Evolutionary conservation across 2,797 vertebrate genomes (phyloP).

Genomic region (Hypotaenidia philippensis): DNA sequence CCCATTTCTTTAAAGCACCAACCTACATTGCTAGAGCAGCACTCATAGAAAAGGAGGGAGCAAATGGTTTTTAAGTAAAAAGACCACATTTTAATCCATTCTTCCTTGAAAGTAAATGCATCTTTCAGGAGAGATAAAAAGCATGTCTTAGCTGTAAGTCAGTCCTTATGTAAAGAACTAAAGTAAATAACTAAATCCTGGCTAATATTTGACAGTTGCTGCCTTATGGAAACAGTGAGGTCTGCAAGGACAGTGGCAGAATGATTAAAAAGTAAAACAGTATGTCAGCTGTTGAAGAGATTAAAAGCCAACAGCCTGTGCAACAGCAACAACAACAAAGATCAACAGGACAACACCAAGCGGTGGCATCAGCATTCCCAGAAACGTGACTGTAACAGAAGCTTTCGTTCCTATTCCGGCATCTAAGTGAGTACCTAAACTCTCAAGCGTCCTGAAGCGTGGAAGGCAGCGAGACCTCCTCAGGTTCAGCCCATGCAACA

Average conservation of each 20-base stretch:
- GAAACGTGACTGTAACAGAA: background rate
- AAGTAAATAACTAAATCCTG: constrained; percentile 27
- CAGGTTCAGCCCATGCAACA: background rate
- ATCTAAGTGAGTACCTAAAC: background rate
- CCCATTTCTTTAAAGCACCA: constrained; percentile 35
- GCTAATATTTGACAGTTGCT: constrained; percentile 24
- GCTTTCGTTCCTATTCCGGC: background rate
- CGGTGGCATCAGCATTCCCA: constrained; percentile 10
- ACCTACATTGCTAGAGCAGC: background rate
- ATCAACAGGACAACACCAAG: constrained; percentile 35
- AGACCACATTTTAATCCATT: constrained; percentile 51
- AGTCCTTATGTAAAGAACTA: constrained; percentile 49
- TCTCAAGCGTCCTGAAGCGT: background rate
- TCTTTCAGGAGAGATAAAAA: constrained; percentile 12
- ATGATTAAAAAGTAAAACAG: constrained; percentile 31
- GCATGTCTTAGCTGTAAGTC: constrained; percentile 28
- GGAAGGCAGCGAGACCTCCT: background rate
- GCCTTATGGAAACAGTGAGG: constrained; percentile 17
- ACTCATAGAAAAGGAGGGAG: background rate
- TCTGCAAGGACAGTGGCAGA: background rate
- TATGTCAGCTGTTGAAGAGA: constrained; percentile 49
- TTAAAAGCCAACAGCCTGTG: constrained; percentile 30
- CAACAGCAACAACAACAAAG: constrained; percentile 9
- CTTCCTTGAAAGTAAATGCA: constrained; percentile 40
- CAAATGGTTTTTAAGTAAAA: background rate